These are phyloP conservation scores for Papilio elwesi DNA, from an alignment of 2,888 invertebrate genomes.

Conservation along the genomic window DNA sequence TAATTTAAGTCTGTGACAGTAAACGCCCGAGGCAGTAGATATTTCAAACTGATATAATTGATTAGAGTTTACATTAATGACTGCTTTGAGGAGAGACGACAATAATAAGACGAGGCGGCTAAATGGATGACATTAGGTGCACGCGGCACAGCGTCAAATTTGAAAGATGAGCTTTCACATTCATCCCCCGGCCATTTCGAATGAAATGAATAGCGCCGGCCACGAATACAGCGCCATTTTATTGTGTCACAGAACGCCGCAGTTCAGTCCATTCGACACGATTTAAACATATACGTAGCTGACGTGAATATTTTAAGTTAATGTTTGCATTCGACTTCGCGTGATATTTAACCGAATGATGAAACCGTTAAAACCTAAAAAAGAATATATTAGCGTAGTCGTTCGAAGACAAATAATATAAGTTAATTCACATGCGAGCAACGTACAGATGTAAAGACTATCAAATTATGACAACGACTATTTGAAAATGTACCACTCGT, in stretches of 20 bases:
- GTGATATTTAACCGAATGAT: slow-evolving; percentile 57
- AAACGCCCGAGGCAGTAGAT: slow-evolving; percentile 45
- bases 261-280: slow-evolving; percentile 53
- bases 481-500: slow-evolving; percentile 79
- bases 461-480: slow-evolving; percentile 76
- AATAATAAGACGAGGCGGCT: slow-evolving; percentile 69
- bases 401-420: slow-evolving; percentile 78
- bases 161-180: slow-evolving; percentile 70
- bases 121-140: slow-evolving; percentile 74
- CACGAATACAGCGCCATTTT: slow-evolving; percentile 55
- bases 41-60: slow-evolving; percentile 57
- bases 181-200: slow-evolving; percentile 62
- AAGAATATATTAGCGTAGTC: slow-evolving; percentile 70
- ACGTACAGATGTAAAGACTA: slow-evolving; percentile 69
- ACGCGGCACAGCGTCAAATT: slow-evolving; percentile 69
- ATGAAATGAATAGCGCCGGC: slow-evolving; percentile 61
- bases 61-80: slow-evolving; percentile 71
- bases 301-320: slow-evolving; percentile 25
- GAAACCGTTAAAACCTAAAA: slow-evolving; percentile 79
- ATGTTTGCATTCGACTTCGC: slow-evolving; percentile 37
- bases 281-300: slow-evolving; percentile 31
- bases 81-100: slow-evolving; percentile 61
- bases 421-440: slow-evolving; percentile 74
- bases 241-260: slow-evolving; percentile 52
- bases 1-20: slow-evolving; percentile 41